phyloP scores from a whole-genome alignment of 2,888 invertebrate genomes.

The Sisyra terminalis region DNA sequence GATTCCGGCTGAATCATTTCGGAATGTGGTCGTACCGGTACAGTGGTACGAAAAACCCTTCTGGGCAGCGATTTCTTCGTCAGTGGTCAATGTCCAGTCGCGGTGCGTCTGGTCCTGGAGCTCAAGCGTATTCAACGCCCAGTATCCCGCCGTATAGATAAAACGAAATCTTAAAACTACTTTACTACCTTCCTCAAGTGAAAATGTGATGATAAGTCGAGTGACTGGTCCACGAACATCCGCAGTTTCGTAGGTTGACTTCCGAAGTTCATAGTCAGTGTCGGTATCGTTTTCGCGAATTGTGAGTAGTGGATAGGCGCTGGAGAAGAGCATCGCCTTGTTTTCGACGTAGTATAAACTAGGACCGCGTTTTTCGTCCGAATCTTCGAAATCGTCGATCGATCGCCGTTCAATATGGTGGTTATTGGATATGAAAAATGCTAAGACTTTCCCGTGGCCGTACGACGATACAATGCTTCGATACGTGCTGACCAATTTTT shows the following conservation, averaged over 20 bases:
- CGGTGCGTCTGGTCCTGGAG: slow-evolving; percentile 14
- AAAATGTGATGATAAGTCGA: slow-evolving; percentile 20
- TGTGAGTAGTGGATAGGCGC: slow-evolving; percentile 1
- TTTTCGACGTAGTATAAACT: slow-evolving; percentile 9
- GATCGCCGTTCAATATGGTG: not conserved
- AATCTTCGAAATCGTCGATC: too few relatives aligned
- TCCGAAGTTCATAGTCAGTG: slow-evolving; percentile 15
- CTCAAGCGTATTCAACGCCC: slow-evolving; percentile 21
- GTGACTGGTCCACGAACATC: slow-evolving; percentile 15
- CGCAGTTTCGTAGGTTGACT: slow-evolving; percentile 12
- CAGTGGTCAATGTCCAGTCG: slow-evolving; percentile 17
- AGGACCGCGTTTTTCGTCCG: slow-evolving; percentile 2
- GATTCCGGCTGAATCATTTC: slow-evolving; percentile 14
- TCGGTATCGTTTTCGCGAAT: slow-evolving; percentile 8
- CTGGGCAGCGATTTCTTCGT: slow-evolving; percentile 20
- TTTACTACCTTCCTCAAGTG: slow-evolving; percentile 19
- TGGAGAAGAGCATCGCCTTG: slow-evolving; percentile 9
- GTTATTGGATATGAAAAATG: not conserved
- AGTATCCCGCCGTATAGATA: slow-evolving; percentile 20
- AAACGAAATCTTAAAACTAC: slow-evolving; percentile 23
- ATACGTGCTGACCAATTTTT: slow-evolving; percentile 1
- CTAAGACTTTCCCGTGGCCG: slow-evolving; percentile 2
- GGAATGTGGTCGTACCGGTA: slow-evolving; percentile 21
- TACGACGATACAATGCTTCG: not conserved
- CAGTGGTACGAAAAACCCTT: slow-evolving; percentile 31